A percentile compares a stretch with the other conserved stretches of the same genome.
Conservation (phyloP, 1,140 invertebrate genomes). For the Drosophila nebulosa region DNA sequence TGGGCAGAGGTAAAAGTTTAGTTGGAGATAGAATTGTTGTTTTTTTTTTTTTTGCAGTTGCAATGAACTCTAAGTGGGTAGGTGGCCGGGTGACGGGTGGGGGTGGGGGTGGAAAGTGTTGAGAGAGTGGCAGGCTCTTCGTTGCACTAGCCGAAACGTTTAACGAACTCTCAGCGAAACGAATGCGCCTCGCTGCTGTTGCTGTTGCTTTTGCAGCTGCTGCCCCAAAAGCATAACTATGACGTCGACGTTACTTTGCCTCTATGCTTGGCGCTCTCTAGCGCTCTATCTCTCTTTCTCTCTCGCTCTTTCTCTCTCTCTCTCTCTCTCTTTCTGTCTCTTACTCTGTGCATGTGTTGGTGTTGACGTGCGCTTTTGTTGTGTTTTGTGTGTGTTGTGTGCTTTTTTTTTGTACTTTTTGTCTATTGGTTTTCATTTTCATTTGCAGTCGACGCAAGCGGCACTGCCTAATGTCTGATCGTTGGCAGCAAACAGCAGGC, state of each 20-base stretch:
- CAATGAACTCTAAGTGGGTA: constrained; percentile 10
- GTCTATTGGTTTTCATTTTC: constrained; percentile 79
- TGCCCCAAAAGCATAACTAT: constrained; percentile 63
- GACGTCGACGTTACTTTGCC: constrained; percentile 49
- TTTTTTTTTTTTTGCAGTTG: not conserved
- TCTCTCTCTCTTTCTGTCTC: constrained; percentile 19
- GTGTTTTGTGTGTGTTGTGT: constrained; percentile 21
- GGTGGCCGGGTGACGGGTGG: not conserved
- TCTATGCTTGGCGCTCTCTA: constrained; percentile 8
- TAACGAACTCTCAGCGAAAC: not conserved
- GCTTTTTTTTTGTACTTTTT: constrained; percentile 50
- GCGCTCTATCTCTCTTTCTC: not conserved
- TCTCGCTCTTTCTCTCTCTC: not conserved
- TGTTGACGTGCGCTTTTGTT: constrained; percentile 38
- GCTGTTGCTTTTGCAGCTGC: too few species aligned
- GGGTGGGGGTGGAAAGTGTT: not conserved
- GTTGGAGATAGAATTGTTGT: constrained; percentile 1
- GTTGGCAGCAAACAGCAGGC: constrained; percentile 29
- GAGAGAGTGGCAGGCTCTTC: constrained; percentile 4
- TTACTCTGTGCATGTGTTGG: constrained; percentile 23
- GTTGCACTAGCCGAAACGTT: constrained; percentile 2
- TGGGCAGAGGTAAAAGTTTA: not conserved
- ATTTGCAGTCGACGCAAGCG: constrained; percentile 53
- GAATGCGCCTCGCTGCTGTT: too few species aligned
- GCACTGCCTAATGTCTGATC: constrained; percentile 48